Percentiles rank a stretch among this genome's conserved stretches.
Evolutionary conservation across 2,113 vertebrate genomes (phyloP).

Genomic region (Oreochromis aureus): DNA sequence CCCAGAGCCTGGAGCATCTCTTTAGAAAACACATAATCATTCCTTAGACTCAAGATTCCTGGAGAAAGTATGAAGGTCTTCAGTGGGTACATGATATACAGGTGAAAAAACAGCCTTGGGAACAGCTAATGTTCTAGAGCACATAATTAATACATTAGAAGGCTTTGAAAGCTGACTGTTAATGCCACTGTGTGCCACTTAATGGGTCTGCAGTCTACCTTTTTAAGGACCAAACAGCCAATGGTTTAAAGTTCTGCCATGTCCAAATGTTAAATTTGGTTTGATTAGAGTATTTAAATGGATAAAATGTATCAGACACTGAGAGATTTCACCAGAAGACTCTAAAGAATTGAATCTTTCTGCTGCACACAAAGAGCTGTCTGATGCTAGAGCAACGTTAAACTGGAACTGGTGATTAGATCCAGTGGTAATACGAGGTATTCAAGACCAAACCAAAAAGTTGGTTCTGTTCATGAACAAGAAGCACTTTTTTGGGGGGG

Average conservation of each 20-base stretch:
- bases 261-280: not conserved
- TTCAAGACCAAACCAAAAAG: not conserved
- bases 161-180: not conserved
- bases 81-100: not conserved
- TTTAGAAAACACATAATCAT: not conserved
- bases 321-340: not conserved
- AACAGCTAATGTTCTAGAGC: not conserved
- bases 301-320: fast-evolving
- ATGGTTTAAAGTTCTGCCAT: not conserved
- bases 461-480: not conserved
- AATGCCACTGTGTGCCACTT: not conserved
- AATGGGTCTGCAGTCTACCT: not conserved
- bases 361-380: no score
- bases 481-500: not conserved
- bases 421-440: not conserved
- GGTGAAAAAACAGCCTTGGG: not conserved
- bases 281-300: not conserved
- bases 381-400: not conserved
- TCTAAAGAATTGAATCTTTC: not conserved
- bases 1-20: not conserved
- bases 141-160: fast-evolving
- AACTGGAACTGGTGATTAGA: not conserved
- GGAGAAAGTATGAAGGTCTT: not conserved
- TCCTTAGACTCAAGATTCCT: fast-evolving
- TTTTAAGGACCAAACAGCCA: not conserved